phyloP scores from a whole-genome alignment of 2,113 vertebrate genomes.

The Stictonetta naevosa region DNA sequence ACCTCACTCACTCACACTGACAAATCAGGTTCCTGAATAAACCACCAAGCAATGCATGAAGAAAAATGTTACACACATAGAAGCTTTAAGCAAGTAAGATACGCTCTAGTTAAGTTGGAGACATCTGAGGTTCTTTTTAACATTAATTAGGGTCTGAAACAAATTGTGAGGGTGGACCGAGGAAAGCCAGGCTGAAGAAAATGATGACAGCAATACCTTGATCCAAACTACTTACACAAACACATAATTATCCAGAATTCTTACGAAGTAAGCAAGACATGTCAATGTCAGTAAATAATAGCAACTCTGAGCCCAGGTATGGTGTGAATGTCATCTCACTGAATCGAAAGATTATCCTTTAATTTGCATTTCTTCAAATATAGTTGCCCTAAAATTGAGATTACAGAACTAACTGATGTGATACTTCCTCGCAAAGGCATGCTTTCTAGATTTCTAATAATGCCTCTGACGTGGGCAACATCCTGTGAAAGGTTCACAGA shows the following conservation, averaged over 20 bases:
- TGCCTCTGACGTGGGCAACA: neutral
- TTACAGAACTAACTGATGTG: neutral
- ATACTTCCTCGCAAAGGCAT: neutral
- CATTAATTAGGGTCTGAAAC: neutral
- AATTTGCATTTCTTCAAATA: neutral
- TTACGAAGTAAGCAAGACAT: neutral
- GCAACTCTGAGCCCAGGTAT: neutral
- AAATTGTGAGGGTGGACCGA: neutral
- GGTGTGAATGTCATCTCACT: neutral
- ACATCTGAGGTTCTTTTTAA: neutral
- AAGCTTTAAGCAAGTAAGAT: neutral
- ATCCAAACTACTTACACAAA: neutral
- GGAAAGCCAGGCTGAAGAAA: neutral
- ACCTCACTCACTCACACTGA: neutral
- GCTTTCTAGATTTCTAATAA: neutral
- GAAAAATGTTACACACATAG: neutral
- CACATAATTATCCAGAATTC: neutral
- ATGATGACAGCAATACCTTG: neutral
- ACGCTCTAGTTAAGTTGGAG: neutral
- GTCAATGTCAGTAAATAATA: neutral
- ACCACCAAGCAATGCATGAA: neutral
- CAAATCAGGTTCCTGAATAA: neutral
- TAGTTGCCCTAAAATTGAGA: neutral
- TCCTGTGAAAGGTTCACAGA: neutral
- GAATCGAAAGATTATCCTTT: neutral